Base-by-base conservation (phyloP, 2,797 vertebrate genomes). In the Pangasius larnaudii region DNA sequence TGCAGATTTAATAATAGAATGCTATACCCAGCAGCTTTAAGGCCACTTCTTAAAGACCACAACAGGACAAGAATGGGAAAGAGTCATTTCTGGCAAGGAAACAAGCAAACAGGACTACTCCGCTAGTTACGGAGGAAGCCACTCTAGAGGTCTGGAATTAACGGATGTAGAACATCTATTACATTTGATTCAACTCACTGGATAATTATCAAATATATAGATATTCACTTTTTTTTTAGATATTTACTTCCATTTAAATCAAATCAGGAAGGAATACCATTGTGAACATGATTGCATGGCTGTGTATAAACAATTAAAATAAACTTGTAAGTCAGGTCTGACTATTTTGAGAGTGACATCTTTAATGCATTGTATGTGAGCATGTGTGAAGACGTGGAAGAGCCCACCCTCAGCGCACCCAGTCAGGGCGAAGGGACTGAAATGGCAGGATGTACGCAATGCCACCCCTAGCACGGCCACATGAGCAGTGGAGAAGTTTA, bases 381-480 rank as follows among this genome's bases (percentile, higher is more conserved):
- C 42, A 59, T 88, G 75, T 93, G 91, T 93, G 92, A 88, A 95
- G 94, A 93, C 95, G 89, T 96, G 95, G 89, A 92, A 94, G 88
- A 94, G 95, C 93, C 96, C 89, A 33, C 94, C 95, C 92, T 96
- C 95, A 94, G 96, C 95, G 96, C 96, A 97, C 95, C 96, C 96
- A 89, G 95, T 96, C 93, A 95, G 94, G 95, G 96, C 94, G 93
- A 96, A 95, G 94, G 92, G 93, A 93, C 94, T 95, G 89, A 95
- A 93, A 89, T 95, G 94, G 89, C 95, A 96, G 90, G 93, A 94
- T 2, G 96, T 97, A 89, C 98, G 93, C 88, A 99, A 90, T 83
- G 97, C 97, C 89, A 99, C 96, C 0, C 96, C 98, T 51, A 96
- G 95, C 30, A 99, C 91, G 11, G 97, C 98, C 93, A 99, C 96